These are phyloP conservation scores for Hippocampus guttulatus DNA, from an alignment of 2,113 vertebrate genomes.

Conservation along the genomic window DNA sequence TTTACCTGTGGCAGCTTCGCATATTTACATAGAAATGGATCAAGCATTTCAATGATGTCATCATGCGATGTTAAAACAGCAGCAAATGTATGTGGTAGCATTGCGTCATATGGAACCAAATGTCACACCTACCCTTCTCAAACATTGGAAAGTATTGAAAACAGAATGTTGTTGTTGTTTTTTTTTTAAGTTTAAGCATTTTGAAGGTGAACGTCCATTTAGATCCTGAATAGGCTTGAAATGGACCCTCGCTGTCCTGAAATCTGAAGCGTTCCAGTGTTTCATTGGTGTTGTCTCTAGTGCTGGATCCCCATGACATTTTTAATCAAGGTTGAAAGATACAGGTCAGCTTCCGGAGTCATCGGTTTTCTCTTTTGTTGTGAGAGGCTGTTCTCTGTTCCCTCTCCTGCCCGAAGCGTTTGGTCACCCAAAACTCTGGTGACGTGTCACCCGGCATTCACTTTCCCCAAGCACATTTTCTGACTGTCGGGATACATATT, in stretches of 20 bases:
- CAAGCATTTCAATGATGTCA: neutral
- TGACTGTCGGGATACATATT: conserved; percentile 53
- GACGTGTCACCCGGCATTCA: conserved; percentile 57
- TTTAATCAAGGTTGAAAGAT: conserved; percentile 13
- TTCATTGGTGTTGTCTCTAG: neutral
- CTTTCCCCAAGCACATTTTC: conserved; percentile 61
- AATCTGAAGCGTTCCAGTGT: too few relatives aligned
- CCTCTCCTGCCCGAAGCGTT: conserved; percentile 21
- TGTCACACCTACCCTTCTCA: neutral
- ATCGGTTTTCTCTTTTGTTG: conserved; percentile 20
- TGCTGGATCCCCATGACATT: neutral
- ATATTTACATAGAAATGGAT: neutral
- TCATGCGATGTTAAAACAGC: neutral
- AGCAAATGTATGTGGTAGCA: neutral
- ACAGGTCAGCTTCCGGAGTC: conserved; percentile 21
- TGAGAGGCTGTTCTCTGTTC: neutral
- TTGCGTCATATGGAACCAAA: neutral
- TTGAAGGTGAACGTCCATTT: too few relatives aligned
- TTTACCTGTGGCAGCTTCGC: neutral
- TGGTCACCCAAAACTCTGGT: conserved; percentile 40
- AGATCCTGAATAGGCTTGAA: too few relatives aligned
- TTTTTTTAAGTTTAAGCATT: too few relatives aligned
- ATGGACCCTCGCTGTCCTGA: too few relatives aligned
- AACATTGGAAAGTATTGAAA: neutral
- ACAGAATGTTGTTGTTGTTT: too few relatives aligned